A percentile compares a stretch with the other conserved stretches of the same genome.
Conservation (phyloP, 2,797 vertebrate genomes). For the Sebastes melanostomus region DNA sequence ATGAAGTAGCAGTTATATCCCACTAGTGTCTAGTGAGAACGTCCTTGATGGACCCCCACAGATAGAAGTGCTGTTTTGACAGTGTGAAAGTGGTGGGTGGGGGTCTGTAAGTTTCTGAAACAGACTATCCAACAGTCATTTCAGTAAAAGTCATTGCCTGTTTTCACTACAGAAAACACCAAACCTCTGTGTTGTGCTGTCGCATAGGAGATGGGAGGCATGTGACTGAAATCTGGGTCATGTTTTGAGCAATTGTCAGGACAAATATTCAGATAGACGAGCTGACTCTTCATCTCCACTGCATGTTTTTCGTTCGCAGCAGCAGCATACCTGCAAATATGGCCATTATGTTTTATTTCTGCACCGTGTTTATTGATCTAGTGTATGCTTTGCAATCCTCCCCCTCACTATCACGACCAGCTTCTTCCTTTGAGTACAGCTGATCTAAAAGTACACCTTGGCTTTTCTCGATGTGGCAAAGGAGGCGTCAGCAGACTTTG, state of each 20-base stretch:
- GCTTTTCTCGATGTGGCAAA: background rate
- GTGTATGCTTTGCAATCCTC: background rate
- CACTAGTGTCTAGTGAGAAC: no score
- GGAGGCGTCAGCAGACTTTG: background rate
- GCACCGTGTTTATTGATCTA: background rate
- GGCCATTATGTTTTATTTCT: background rate
- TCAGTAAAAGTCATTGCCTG: no score
- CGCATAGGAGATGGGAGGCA: background rate
- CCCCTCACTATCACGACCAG: background rate
- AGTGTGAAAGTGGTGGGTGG: background rate
- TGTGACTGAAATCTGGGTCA: background rate
- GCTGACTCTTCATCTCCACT: background rate
- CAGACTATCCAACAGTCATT: no score
- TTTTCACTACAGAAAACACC: no score
- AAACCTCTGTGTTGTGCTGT: no score
- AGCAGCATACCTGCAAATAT: background rate
- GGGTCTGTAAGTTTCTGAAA: no score
- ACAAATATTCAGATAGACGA: background rate
- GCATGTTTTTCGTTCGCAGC: background rate
- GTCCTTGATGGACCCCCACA: background rate
- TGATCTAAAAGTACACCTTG: background rate
- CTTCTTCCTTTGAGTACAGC: background rate
- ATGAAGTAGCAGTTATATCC: background rate
- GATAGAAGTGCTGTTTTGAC: background rate
- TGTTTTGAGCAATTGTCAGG: background rate